Conservation (phyloP, 2,888 invertebrate species). For the Dynastes grantii region DNA sequence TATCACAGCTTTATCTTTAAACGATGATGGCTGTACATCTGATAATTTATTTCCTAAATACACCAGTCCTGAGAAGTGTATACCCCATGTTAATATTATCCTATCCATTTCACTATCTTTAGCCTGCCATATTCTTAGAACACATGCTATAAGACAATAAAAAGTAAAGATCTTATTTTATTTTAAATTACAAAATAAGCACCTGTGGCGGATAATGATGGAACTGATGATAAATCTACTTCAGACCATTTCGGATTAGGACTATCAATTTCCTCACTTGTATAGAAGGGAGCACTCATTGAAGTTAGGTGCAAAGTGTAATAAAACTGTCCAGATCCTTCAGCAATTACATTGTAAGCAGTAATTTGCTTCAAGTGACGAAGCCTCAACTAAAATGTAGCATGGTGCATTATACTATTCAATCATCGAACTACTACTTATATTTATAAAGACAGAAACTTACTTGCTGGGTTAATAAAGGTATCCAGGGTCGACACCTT, state of each 20-base stretch:
- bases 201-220: constrained; percentile 62
- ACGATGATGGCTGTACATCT: constrained; percentile 78
- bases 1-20: constrained; percentile 82
- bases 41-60: constrained; percentile 81
- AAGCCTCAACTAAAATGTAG: constrained; percentile 76
- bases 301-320: constrained; percentile 86
- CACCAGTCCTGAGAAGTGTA: constrained; percentile 88
- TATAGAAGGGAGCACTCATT: constrained; percentile 88
- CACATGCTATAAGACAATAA: constrained; percentile 45
- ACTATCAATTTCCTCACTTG: constrained; percentile 82
- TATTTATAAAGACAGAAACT: constrained; percentile 43
- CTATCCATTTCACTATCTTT: constrained; percentile 71
- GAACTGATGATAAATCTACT: constrained; percentile 78
- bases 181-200: background rate
- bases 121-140: constrained; percentile 71
- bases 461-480: constrained; percentile 88
- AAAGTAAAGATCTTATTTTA: background rate
- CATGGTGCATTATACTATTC: background rate
- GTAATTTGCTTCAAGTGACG: constrained; percentile 85
- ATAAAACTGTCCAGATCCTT: constrained; percentile 77
- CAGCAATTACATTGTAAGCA: constrained; percentile 74
- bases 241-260: constrained; percentile 88
- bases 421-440: constrained; percentile 2
- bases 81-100: constrained; percentile 85
- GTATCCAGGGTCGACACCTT: constrained; percentile 85